These are phyloP conservation scores for Peromyscus eremicus DNA, from an alignment of 2,797 vertebrate genomes.

Conservation along the genomic window DNA sequence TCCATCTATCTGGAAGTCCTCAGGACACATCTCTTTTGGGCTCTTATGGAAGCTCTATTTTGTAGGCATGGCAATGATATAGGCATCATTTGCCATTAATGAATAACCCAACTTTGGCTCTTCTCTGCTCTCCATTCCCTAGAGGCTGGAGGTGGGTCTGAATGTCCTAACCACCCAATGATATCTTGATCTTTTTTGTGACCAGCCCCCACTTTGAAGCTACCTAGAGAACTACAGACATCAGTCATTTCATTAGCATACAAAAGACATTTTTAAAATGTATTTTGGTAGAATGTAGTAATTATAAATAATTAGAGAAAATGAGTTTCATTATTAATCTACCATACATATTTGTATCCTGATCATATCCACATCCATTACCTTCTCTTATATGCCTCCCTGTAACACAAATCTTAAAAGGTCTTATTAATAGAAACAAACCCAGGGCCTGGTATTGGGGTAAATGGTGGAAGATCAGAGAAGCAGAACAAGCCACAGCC, in stretches of 20 bases:
- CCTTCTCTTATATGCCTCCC: not conserved
- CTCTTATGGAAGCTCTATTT: not conserved
- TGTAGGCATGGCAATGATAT: not conserved
- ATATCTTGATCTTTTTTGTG: not conserved
- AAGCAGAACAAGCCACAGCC: too few species aligned
- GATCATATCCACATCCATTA: too few species aligned
- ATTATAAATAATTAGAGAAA: not conserved
- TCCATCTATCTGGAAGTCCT: not conserved
- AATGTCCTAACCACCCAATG: not conserved
- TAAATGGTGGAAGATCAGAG: too few species aligned
- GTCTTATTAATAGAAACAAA: too few species aligned
- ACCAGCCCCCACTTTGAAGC: not conserved
- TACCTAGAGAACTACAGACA: not conserved
- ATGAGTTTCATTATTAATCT: not conserved
- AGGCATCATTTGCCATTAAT: not conserved
- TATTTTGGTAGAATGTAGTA: not conserved
- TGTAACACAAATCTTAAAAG: too few species aligned
- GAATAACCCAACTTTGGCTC: not conserved
- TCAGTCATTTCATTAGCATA: not conserved
- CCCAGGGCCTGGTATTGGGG: too few species aligned
- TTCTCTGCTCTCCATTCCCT: not conserved
- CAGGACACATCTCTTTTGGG: not conserved
- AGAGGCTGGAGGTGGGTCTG: not conserved
- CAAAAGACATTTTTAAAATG: not conserved
- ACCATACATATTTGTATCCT: not conserved